Evolutionary conservation across 1,140 invertebrate species (phyloP).

Genomic region (Platyscapa corneri): DNA sequence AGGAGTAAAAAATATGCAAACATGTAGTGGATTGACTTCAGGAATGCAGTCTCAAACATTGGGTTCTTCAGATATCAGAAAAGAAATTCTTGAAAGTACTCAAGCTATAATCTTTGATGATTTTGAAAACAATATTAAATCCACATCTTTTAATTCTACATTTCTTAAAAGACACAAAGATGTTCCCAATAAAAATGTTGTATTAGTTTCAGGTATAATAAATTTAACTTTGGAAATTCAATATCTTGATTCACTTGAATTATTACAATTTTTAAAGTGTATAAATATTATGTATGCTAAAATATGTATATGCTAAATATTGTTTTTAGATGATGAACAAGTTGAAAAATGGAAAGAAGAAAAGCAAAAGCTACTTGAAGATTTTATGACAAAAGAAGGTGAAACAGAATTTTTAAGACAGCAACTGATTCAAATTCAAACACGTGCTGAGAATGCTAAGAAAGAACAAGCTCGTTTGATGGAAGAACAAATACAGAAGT

Average conservation of each 20-base stretch:
- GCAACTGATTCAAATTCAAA: conserved; percentile 60
- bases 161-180: conserved; percentile 50
- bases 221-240: neutral
- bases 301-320: neutral
- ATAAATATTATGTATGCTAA: too few relatives aligned
- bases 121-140: conserved; percentile 42
- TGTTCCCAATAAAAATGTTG: conserved; percentile 28
- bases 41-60: conserved; percentile 49
- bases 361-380: conserved; percentile 61
- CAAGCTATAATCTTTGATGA: conserved; percentile 51
- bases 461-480: conserved; percentile 59
- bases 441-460: conserved; percentile 58
- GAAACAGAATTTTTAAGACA: conserved; percentile 64
- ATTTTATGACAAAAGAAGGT: conserved; percentile 66
- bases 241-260: too few relatives aligned
- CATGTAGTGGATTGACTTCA: neutral
- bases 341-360: conserved; percentile 61
- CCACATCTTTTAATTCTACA: conserved; percentile 61
- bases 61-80: conserved; percentile 44
- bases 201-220: conserved; percentile 54
- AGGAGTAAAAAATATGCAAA: neutral
- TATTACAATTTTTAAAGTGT: too few relatives aligned
- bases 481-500: conserved; percentile 60
- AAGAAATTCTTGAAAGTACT: conserved; percentile 46
- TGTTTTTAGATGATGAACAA: conserved; percentile 55